phyloP scores from a whole-genome alignment of 2,888 invertebrate species.

The Patella ulyssiponensis region DNA sequence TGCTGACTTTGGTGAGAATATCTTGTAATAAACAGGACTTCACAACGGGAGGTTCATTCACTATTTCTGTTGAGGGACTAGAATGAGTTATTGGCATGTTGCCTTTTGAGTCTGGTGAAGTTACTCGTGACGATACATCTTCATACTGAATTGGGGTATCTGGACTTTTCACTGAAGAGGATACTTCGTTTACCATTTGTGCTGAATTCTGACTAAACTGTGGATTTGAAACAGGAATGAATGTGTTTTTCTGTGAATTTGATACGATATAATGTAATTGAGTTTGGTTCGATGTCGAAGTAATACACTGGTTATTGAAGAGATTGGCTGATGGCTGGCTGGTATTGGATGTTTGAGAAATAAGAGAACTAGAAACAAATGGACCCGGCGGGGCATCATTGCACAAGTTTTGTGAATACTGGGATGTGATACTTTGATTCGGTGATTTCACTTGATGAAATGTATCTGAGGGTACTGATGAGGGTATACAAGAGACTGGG shows the following conservation, averaged over 20 bases:
- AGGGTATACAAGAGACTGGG: background rate
- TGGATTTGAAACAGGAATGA: background rate
- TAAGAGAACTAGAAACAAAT: too few relatives aligned
- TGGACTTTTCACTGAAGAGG: background rate
- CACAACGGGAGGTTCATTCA: background rate
- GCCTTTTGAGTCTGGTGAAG: background rate
- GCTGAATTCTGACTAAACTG: background rate
- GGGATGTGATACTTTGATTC: background rate
- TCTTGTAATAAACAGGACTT: background rate
- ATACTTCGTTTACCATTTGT: constrained; percentile 8
- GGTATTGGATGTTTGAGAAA: too few relatives aligned
- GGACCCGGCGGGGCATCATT: too few relatives aligned
- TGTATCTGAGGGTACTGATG: background rate
- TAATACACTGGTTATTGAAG: too few relatives aligned
- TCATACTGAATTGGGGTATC: background rate
- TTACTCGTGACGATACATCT: background rate
- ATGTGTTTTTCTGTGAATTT: too few relatives aligned
- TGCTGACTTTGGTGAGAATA: background rate
- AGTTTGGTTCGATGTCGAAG: too few relatives aligned
- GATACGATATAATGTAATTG: too few relatives aligned
- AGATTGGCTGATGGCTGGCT: too few relatives aligned
- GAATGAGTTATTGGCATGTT: constrained; percentile 3
- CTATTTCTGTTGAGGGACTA: background rate
- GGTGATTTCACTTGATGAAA: background rate
- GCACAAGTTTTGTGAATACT: background rate